Base-by-base conservation (phyloP, 2,113 vertebrate species). In the Amia ocellicauda region DNA sequence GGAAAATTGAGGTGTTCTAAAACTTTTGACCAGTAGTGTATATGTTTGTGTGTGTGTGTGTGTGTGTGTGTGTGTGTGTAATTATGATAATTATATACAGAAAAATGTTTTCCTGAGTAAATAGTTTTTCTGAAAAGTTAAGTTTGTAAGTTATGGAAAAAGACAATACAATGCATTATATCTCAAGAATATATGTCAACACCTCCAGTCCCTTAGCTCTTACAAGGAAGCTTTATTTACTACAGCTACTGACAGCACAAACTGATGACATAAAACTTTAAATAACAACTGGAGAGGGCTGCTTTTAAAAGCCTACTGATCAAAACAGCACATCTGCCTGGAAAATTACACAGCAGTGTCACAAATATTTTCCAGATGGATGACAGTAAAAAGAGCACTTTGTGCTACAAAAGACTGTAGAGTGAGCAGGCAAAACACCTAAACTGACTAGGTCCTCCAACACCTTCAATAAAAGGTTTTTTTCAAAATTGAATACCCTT, bases 331-430 rank as follows among this genome's bases (percentile, higher is more conserved):
- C 64, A 27, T 67, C 58, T 31, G 63, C 56, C 56, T 58, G 54
- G 66, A 55, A 52, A 59, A 63, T 74, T 59, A 45, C 22, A 71
- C 63, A 54, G 63, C 45, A 50, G 62, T 62, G 51, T 45, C 54
- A 60, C 60, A 57, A 51, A 66, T 60, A 69, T 71, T 75, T 72
- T 72, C 69, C 66, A 66, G 67, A 41, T 69, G 69, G 67, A 47
- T 72, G 73, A 55, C 52, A 4, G 56, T 73, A 49, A 71, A 69
- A 70, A 67, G 65, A 72, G 60, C 71, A 72, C 61, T 66, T 74
- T 69, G 73, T 69, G 67, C 20, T 55, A 58, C 28, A 49, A 41
- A 70, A 47, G 43, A 36, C 31, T 61, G 61, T 19, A 41, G 60
- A 58, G 53, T 72, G 70, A 69, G 60, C 43, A 54, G 57, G 55